Evolutionary conservation across 1,140 invertebrate species (phyloP), one percentile per base, ranked within the genome.

Genomic region (Capitella teleta): DNA sequence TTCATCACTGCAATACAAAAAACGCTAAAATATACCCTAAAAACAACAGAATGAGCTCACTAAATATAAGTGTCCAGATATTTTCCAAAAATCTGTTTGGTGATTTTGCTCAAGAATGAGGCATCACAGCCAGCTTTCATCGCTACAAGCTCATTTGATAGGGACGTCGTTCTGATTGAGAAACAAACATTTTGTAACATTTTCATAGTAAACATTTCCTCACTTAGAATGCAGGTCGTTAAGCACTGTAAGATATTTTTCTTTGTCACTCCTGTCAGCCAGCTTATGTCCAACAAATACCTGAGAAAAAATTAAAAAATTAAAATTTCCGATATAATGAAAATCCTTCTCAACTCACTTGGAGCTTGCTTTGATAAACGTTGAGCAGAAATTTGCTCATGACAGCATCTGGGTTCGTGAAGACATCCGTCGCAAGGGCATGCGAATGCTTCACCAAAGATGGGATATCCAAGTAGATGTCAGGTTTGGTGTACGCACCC

Each of bases 361-460:
- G 85, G 30, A 98, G 74, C 69, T 92, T 89, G 4, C 88, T 75
- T 61, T 95, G 87, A 71, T 93, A 98, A 51, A 98, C 89, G 63
- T 95, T 95, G 1, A 97, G 74, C 26, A 98, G 86, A 75, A 97
- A 94, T 74, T 97, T 98, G 30, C 86, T 84, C 89, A 98, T 97
- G 0, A 98, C 91, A 78, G 92, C 86, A 56, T 95, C 87, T 0
- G 92, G 89, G 74, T 92, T 94, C n/a, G 80, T 82, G 64, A 98
- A 98, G 0, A 98, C 93, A 70, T 86, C 81, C 64, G 84, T 82
- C 53, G 97, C 90, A 1, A 96, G 79, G 51, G 81, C 79, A 63
- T 90, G 83, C 63, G 91, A 93, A 61, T 84, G 84, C 57, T 84
- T 81, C 73, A 93, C 97, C 54, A 97, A 75, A 18, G 87, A 85